Conservation (phyloP, 1,140 invertebrate genomes). For the Grapholita molesta region DNA sequence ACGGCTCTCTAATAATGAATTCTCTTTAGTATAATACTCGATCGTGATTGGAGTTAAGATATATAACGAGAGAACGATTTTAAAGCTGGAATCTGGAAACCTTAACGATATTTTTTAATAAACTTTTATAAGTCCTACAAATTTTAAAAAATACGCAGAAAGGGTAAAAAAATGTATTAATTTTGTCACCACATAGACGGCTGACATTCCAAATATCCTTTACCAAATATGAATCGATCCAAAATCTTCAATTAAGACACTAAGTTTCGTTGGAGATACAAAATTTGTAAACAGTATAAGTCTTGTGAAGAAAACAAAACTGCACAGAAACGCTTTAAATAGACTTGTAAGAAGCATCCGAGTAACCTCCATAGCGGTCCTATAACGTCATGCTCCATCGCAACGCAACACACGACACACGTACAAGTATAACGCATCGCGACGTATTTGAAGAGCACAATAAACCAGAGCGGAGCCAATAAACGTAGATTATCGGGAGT, state of each 20-base stretch:
- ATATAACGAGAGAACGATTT: neutral
- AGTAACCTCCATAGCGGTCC: neutral
- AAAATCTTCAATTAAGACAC: no score
- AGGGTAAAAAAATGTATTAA: no score
- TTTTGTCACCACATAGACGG: no score
- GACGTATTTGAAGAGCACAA: constrained; percentile 52
- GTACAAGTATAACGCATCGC: neutral
- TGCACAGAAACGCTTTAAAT: neutral
- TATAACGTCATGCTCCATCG: neutral
- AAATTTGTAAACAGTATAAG: neutral
- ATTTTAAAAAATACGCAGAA: neutral
- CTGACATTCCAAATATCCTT: no score
- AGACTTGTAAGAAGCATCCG: neutral
- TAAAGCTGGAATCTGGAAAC: neutral
- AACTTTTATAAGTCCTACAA: neutral
- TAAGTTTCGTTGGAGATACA: neutral
- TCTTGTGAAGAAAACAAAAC: neutral
- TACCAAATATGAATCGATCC: no score
- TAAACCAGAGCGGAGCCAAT: constrained; percentile 70
- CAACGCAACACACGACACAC: neutral
- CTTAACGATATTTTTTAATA: neutral
- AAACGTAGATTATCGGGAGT: constrained; percentile 77
- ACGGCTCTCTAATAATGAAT: constrained; percentile 75
- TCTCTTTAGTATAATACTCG: constrained; percentile 69
- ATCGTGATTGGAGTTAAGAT: constrained; percentile 57